Percentiles rank a stretch among this genome's conserved stretches.
Conservation (phyloP, 2,888 invertebrate genomes). For the Drosophila colorata region DNA sequence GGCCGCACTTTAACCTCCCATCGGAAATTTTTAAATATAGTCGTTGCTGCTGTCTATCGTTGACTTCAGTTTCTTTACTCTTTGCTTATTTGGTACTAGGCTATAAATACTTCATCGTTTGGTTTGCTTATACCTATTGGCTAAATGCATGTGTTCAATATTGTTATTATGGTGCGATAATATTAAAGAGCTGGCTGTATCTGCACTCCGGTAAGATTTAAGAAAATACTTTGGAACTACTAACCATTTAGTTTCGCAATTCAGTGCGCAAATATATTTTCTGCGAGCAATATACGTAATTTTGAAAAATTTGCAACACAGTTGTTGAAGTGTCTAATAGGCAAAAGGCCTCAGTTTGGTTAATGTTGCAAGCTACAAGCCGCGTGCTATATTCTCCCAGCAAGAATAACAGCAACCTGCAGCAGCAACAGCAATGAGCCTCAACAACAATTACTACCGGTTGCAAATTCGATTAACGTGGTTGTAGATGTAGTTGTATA, state of each 20-base stretch:
- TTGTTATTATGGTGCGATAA: too few relatives aligned
- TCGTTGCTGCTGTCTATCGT: constrained; percentile 3
- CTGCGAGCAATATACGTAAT: too few relatives aligned
- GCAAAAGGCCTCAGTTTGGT: background rate
- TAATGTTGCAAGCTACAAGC: background rate
- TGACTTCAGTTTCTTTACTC: constrained; percentile 20
- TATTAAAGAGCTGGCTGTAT: background rate
- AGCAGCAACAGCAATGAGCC: constrained; percentile 33
- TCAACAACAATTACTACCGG: constrained; percentile 43
- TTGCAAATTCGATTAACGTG: constrained; percentile 47
- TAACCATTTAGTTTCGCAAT: background rate
- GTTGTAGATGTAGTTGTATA: constrained; percentile 31
- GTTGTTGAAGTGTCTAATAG: too few relatives aligned
- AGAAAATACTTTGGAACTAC: too few relatives aligned
- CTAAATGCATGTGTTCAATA: background rate
- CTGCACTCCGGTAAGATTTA: background rate
- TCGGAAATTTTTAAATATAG: background rate
- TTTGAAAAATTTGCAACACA: too few relatives aligned
- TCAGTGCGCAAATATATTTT: too few relatives aligned
- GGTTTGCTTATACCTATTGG: background rate
- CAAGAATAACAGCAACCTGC: constrained; percentile 25
- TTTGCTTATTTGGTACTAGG: constrained; percentile 4
- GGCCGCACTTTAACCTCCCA: constrained; percentile 16
- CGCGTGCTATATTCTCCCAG: constrained; percentile 3
- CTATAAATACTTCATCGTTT: too few relatives aligned